phyloP scores from a whole-genome alignment of 2,797 vertebrate genomes.

The Orientallactaga sibirica region DNA sequence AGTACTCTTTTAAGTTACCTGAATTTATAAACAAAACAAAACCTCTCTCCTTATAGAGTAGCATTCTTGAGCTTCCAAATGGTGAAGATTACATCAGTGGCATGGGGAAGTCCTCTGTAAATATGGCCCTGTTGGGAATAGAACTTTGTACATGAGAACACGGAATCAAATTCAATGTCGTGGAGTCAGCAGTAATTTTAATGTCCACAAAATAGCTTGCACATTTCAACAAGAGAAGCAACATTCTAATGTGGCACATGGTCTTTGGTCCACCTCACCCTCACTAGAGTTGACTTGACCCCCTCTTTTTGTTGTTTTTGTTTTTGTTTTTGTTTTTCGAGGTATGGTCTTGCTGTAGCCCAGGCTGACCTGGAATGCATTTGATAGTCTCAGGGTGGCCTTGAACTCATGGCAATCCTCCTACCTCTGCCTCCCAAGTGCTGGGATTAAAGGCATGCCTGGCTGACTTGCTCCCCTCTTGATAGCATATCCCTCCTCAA shows the following conservation, averaged over 20 bases:
- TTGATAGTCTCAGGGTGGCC: too few species aligned
- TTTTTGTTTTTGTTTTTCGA: too few species aligned
- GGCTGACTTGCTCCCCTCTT: not conserved
- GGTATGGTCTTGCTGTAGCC: too few species aligned
- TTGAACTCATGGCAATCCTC: too few species aligned
- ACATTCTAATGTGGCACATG: not conserved
- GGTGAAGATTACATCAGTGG: conserved; percentile 40
- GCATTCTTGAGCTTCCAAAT: not conserved
- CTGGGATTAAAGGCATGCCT: too few species aligned
- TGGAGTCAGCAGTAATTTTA: conserved; percentile 35
- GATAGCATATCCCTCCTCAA: not conserved
- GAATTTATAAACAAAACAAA: conserved; percentile 1
- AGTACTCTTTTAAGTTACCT: not conserved
- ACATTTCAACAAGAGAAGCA: not conserved
- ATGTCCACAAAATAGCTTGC: not conserved
- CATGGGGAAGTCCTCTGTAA: not conserved
- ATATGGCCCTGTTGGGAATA: not conserved
- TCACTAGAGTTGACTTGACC: not conserved
- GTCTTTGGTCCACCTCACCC: not conserved
- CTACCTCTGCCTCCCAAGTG: too few species aligned
- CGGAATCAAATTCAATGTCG: conserved; percentile 37
- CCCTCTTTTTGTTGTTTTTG: not conserved
- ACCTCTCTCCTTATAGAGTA: not conserved
- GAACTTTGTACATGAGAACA: not conserved
- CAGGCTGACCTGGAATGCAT: too few species aligned